Evolutionary conservation across 2,888 invertebrate genomes (phyloP), one percentile per base, ranked within the genome.

Genomic region (Mellilla xanthometata): DNA sequence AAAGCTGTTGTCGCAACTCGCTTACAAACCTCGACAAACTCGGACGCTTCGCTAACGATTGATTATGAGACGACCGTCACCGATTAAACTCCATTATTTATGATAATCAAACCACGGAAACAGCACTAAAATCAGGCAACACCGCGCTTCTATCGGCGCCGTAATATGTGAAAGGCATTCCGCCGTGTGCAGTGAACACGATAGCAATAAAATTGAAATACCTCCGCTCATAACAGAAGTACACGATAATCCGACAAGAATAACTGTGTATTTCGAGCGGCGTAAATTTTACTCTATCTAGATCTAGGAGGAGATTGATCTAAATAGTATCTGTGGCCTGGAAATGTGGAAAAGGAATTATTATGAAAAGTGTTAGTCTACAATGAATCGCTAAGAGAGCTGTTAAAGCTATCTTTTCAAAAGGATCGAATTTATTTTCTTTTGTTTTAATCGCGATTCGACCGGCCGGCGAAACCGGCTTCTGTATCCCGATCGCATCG

Each of bases 1-100:
- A 88, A 88, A 89, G 88, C 81, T 67, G 78, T 68, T 74, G 84
- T 84, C 77, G 86, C 82, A 81, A 81, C 82, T 76, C 80, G 71
- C 71, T 67, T 72, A 74, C 75, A 75, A 78, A 70, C 71, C 76
- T 73, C 69, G 65, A 62, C 65, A 62, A 55, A 68, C 67, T 73
- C 65, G 60, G 59, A 68, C 66, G 65, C 66, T 71, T 79, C 71
- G 58, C 27, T 59, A 65, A 66, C 69, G 67, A 72, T 75, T 73
- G 71, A 75, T 70, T 69, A 65, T 59, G 56, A 59, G 59, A 58
- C 54, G 54, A 58, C 59, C 56, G 64, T 70, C 72, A 70, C 68
- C 57, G 58, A 64, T 65, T 64, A 66, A 69, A 63, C 54, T 52
- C 54, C 55, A 64, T 68, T 70, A 68, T 70, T 73, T 70, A 72